Evolutionary conservation across 2,797 vertebrate genomes (phyloP).

Genomic region (Chaunax sp.): DNA sequence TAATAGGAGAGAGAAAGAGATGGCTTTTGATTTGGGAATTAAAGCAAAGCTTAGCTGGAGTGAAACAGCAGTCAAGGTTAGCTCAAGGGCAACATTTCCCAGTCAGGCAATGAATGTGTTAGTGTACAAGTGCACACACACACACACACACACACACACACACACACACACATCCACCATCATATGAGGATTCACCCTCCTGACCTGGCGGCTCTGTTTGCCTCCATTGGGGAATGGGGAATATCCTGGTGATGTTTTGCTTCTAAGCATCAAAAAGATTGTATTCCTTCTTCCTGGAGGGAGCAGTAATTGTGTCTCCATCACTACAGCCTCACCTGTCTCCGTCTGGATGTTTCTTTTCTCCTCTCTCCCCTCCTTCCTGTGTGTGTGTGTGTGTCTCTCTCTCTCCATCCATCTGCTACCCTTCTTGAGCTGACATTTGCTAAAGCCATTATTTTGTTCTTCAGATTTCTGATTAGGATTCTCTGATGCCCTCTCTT

Average conservation of each 20-base stretch:
- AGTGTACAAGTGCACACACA: constrained; percentile 48
- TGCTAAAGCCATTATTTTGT: constrained; percentile 81
- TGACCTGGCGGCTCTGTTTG: constrained; percentile 68
- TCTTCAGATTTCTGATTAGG: constrained; percentile 81
- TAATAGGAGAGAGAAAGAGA: constrained; percentile 23
- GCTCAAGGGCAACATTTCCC: constrained; percentile 73
- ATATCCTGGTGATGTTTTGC: constrained; percentile 66
- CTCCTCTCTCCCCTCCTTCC: constrained; percentile 25
- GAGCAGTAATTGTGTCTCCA: constrained; percentile 63
- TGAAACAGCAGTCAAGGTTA: constrained; percentile 78
- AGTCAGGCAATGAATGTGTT: constrained; percentile 55
- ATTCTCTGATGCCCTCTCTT: constrained; percentile 53
- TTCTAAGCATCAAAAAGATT: constrained; percentile 68
- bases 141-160: constrained; percentile 47
- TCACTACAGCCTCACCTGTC: constrained; percentile 65
- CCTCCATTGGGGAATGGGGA: constrained; percentile 66
- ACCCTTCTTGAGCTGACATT: constrained; percentile 77
- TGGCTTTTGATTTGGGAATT: constrained; percentile 67
- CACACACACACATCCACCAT: constrained; percentile 51
- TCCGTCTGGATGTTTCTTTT: constrained; percentile 48
- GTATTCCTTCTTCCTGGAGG: constrained; percentile 58
- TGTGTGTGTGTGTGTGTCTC: constrained; percentile 6
- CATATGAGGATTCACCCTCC: constrained; percentile 76
- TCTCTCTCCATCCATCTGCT: constrained; percentile 52
- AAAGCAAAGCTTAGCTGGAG: constrained; percentile 54